These are phyloP conservation scores for Telmatherina bonti DNA, from an alignment of 2,797 vertebrate species.

Conservation along the genomic window DNA sequence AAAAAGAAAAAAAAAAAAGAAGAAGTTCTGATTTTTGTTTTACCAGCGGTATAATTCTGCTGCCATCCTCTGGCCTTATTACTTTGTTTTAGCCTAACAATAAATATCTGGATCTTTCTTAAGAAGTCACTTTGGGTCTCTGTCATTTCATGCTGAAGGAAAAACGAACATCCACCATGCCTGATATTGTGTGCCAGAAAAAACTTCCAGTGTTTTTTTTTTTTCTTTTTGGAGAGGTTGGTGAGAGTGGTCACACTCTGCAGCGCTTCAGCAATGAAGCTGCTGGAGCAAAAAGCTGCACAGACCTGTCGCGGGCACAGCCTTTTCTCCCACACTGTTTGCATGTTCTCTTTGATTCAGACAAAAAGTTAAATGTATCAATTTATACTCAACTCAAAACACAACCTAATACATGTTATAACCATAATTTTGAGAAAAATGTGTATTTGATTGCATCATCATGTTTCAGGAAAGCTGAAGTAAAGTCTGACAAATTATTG, in stretches of 20 bases:
- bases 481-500: too few relatives aligned
- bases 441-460: too few relatives aligned
- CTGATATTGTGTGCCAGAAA: slow-evolving; percentile 1
- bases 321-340: too few relatives aligned
- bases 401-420: too few relatives aligned
- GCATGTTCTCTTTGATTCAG: too few relatives aligned
- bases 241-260: neutral
- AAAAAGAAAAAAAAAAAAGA: too few relatives aligned
- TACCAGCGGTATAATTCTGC: slow-evolving; percentile 2
- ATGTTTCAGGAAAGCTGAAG: too few relatives aligned
- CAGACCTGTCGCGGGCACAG: too few relatives aligned
- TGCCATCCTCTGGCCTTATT: neutral
- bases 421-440: too few relatives aligned
- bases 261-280: neutral
- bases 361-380: too few relatives aligned
- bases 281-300: neutral
- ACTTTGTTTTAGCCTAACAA: neutral
- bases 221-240: neutral
- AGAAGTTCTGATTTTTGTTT: neutral
- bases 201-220: neutral
- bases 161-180: rapidly evolving
- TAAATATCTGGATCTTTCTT: neutral
- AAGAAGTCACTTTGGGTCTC: neutral
- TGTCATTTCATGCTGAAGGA: neutral
- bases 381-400: too few relatives aligned